A percentile compares a stretch with the other conserved stretches of the same genome.
phyloP scores from a whole-genome alignment of 2,797 vertebrate species.

The Karalla daura region DNA sequence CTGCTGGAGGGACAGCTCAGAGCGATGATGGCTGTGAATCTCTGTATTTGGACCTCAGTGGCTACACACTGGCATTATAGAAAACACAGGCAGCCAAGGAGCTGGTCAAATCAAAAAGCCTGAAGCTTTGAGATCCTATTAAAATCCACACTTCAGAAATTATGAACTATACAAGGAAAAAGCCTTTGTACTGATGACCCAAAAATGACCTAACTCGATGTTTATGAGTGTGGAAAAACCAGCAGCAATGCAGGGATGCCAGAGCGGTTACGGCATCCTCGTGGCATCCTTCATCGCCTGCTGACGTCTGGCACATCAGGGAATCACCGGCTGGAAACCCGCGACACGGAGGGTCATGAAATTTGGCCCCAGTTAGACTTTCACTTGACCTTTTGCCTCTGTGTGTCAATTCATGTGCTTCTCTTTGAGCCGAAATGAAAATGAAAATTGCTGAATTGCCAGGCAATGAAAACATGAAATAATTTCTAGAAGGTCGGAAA shows the following conservation, averaged over 20 bases:
- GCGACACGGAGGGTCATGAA: constrained; percentile 56
- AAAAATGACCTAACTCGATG: background rate
- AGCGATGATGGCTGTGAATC: background rate
- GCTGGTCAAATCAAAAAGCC: too few relatives aligned
- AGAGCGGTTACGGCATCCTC: constrained; percentile 8
- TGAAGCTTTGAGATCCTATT: too few relatives aligned
- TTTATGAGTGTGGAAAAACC: background rate
- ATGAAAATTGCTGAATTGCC: background rate
- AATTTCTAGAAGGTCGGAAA: constrained; percentile 29
- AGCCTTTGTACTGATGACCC: too few relatives aligned
- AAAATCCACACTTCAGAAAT: too few relatives aligned
- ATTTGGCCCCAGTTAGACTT: constrained; percentile 43
- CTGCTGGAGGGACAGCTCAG: background rate
- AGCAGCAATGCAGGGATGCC: constrained; percentile 6
- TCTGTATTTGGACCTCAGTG: background rate
- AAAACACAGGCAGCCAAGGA: background rate
- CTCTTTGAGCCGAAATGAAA: constrained; percentile 9
- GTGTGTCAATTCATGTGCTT: constrained; percentile 32
- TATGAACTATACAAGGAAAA: background rate
- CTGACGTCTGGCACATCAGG: constrained; percentile 38
- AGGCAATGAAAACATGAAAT: constrained; percentile 18
- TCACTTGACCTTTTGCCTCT: constrained; percentile 57
- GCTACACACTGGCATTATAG: background rate
- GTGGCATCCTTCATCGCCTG: constrained; percentile 22
- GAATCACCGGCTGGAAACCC: constrained; percentile 61